Conservation (phyloP, 2,888 invertebrate genomes). For the Xestia ashworthii region DNA sequence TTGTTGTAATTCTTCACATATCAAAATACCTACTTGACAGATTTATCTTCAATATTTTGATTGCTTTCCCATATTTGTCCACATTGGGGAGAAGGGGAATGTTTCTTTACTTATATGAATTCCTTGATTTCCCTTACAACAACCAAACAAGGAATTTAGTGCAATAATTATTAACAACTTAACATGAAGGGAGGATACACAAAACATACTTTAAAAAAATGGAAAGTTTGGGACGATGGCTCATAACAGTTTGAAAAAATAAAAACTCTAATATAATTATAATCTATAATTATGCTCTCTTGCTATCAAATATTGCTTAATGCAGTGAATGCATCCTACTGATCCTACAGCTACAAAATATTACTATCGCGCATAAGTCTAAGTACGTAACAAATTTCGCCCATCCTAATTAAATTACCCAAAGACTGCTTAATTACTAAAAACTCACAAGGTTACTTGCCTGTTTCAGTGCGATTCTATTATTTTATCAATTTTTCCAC, state of each 20-base stretch:
- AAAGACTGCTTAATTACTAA: not conserved
- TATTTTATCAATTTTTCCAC: constrained; percentile 37
- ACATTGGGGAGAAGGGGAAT: not conserved
- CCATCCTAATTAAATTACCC: constrained; percentile 59
- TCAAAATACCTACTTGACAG: constrained; percentile 1
- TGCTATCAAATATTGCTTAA: constrained; percentile 34
- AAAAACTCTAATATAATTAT: too few species aligned
- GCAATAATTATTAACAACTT: not conserved
- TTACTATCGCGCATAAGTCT: constrained; percentile 56
- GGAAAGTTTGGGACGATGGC: constrained; percentile 17
- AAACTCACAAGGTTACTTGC: constrained; percentile 41
- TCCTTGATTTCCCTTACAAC: not conserved
- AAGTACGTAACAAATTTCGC: constrained; percentile 57
- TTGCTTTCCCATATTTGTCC: constrained; percentile 1
- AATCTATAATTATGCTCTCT: too few species aligned
- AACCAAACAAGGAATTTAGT: not conserved
- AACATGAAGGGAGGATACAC: not conserved
- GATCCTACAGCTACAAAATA: constrained; percentile 22
- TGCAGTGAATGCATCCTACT: constrained; percentile 18
- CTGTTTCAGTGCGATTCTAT: constrained; percentile 41
- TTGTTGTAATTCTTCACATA: not conserved
- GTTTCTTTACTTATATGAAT: not conserved
- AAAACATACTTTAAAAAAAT: constrained; percentile 3
- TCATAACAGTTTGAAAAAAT: not conserved
- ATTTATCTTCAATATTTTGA: constrained; percentile 1